phyloP scores from a whole-genome alignment of 1,140 invertebrate genomes.

The Araneus ventricosus region DNA sequence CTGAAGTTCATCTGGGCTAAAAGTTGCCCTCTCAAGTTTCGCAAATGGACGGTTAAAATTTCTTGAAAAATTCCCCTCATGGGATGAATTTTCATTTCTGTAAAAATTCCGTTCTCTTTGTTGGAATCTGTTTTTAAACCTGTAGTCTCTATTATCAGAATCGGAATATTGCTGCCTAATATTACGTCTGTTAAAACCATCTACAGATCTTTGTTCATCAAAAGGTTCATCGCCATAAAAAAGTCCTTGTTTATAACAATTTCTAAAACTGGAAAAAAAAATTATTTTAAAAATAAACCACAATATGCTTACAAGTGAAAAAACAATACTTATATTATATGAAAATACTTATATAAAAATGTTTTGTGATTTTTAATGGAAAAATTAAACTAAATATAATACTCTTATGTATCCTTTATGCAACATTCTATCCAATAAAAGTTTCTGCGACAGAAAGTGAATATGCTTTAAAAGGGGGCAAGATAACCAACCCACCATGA shows the following conservation, averaged over 20 bases:
- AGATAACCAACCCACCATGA: too few species aligned
- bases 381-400: too few species aligned
- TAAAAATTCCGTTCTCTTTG: not conserved
- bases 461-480: too few species aligned
- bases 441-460: too few species aligned
- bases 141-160: not conserved
- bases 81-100: not conserved
- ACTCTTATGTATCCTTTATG: too few species aligned
- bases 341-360: too few species aligned
- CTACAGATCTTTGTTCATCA: not conserved
- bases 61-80: not conserved
- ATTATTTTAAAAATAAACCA: not conserved
- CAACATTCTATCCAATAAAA: too few species aligned
- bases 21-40: not conserved
- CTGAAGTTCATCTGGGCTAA: not conserved
- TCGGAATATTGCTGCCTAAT: not conserved
- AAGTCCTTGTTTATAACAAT: not conserved
- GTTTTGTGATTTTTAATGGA: too few species aligned
- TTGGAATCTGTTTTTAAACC: not conserved
- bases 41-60: not conserved
- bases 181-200: not conserved
- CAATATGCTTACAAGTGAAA: not conserved
- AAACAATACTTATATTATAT: too few species aligned
- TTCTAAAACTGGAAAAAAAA: constrained; percentile 12
- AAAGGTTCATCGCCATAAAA: not conserved